Evolutionary conservation across 2,888 invertebrate species (phyloP).

Genomic region (Syrphus vitripennis): DNA sequence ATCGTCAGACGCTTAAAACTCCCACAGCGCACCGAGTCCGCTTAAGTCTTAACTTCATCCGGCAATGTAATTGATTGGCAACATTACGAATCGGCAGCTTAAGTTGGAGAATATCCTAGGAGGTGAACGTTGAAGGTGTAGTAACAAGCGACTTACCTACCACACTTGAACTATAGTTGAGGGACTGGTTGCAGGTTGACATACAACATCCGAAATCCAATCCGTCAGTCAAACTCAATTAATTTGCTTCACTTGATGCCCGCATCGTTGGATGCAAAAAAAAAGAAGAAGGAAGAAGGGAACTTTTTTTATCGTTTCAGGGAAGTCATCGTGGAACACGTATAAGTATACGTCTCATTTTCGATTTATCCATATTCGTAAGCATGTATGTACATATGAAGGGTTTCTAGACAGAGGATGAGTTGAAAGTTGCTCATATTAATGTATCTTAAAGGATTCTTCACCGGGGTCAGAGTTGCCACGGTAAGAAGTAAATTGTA

Average conservation of each 20-base stretch:
- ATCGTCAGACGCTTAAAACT: background rate
- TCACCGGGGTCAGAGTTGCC: background rate
- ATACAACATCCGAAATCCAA: constrained; percentile 60
- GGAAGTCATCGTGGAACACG: background rate
- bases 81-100: constrained; percentile 49
- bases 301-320: constrained; percentile 13
- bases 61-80: constrained; percentile 62
- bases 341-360: too few species aligned
- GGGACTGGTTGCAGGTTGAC: constrained; percentile 21
- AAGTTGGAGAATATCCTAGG: constrained; percentile 19
- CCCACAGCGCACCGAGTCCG: background rate
- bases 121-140: constrained; percentile 1
- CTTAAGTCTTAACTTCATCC: constrained; percentile 19
- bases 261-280: constrained; percentile 36
- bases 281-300: constrained; percentile 1
- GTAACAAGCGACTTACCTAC: constrained; percentile 21
- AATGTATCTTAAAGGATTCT: background rate
- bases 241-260: constrained; percentile 63
- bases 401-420: background rate
- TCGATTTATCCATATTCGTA: background rate
- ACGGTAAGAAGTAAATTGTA: background rate
- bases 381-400: background rate
- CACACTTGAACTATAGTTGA: constrained; percentile 9
- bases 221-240: constrained; percentile 69
- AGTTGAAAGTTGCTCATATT: background rate